A percentile compares a stretch with the other conserved stretches of the same genome.
These are phyloP conservation scores for Apostichopus parvimensis DNA, from an alignment of 35 echinoderm and acorn worm genomes.

Conservation along the genomic window DNA sequence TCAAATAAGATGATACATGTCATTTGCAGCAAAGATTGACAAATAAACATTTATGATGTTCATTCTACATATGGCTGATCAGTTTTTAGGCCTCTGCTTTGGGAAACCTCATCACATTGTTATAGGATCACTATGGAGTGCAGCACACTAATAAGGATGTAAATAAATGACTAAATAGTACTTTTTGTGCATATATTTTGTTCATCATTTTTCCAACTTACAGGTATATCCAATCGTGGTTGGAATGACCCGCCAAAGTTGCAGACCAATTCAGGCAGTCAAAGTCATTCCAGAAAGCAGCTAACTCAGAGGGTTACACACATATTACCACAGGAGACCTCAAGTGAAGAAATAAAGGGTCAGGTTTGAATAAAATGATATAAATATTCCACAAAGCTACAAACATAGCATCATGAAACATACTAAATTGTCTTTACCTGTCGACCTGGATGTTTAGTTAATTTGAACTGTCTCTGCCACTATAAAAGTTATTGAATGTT, in stretches of 20 bases:
- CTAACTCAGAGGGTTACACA: slow-evolving; percentile 29
- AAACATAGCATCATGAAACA: too few species aligned
- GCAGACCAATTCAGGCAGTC: not conserved
- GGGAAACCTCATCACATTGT: too few species aligned
- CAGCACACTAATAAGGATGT: not conserved
- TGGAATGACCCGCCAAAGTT: slow-evolving; percentile 28
- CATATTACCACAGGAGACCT: slow-evolving; percentile 4
- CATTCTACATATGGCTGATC: too few species aligned
- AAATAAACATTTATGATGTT: too few species aligned
- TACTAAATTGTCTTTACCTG: too few species aligned
- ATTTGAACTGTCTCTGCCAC: too few species aligned
- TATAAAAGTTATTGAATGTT: too few species aligned
- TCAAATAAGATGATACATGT: too few species aligned
- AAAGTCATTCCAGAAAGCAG: not conserved
- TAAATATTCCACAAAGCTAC: too few species aligned
- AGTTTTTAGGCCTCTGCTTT: too few species aligned
- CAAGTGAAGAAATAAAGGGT: not conserved
- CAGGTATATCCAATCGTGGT: not conserved
- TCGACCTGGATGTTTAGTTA: too few species aligned
- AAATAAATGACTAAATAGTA: not conserved
- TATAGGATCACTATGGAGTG: not conserved
- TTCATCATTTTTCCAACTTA: not conserved
- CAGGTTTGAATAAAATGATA: not conserved
- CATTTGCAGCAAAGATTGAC: too few species aligned
- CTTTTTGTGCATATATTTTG: not conserved